Percentiles rank a stretch among this genome's conserved stretches.
These are phyloP conservation scores for Thereva nobilitata DNA, from an alignment of 2,888 invertebrate genomes.

Conservation along the genomic window DNA sequence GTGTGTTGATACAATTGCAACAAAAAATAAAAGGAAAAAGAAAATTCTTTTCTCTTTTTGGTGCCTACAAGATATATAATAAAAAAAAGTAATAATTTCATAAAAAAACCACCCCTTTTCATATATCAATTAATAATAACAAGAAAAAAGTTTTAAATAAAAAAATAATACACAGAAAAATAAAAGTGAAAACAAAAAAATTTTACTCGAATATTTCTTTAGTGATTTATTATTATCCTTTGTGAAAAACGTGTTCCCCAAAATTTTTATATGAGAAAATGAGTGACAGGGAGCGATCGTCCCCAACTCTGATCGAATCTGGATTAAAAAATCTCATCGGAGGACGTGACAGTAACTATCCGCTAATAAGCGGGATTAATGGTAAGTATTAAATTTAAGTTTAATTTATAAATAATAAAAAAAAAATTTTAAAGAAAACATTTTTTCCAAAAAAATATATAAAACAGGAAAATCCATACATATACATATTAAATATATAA, in stretches of 20 bases:
- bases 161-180: not conserved
- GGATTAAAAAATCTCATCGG: slow-evolving; percentile 79
- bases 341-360: slow-evolving; percentile 80
- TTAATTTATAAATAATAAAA: slow-evolving; percentile 3
- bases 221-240: not conserved
- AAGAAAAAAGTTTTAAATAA: not conserved
- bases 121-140: not conserved
- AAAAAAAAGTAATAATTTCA: not conserved
- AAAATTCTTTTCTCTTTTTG: too few species aligned
- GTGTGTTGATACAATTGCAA: too few species aligned
- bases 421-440: not conserved
- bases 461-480: too few species aligned
- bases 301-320: slow-evolving; percentile 86
- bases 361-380: slow-evolving; percentile 77
- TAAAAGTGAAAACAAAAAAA: not conserved
- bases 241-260: slow-evolving; percentile 11
- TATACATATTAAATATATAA: too few species aligned
- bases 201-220: not conserved
- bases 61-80: too few species aligned
- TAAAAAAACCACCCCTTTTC: not conserved
- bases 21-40: too few species aligned
- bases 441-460: too few species aligned
- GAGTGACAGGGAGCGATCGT: slow-evolving; percentile 89
- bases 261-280: slow-evolving; percentile 61
- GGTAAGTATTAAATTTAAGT: slow-evolving; percentile 51